A percentile compares a stretch with the other conserved stretches of the same genome.
Conservation (phyloP, 2,888 invertebrate species). For the Strigamia crassipes region DNA sequence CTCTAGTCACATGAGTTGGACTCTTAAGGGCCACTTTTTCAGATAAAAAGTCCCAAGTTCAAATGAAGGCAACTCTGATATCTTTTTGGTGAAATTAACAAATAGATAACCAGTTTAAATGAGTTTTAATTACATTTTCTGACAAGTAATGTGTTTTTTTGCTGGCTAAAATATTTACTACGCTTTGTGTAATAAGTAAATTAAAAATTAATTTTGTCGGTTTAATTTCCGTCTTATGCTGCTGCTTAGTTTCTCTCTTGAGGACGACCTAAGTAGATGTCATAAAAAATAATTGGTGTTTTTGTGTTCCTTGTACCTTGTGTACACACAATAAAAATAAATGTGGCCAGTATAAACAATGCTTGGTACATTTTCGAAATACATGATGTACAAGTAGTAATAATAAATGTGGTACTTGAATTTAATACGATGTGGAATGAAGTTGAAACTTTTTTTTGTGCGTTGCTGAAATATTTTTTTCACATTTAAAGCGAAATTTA, state of each 20-base stretch:
- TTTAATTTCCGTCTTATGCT: background rate
- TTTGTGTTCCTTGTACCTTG: background rate
- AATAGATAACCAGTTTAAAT: background rate
- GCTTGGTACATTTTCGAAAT: background rate
- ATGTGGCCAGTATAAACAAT: background rate
- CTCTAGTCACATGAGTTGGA: slow-evolving; percentile 22
- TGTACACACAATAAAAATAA: background rate
- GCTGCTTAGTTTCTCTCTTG: background rate
- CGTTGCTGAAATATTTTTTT: too few relatives aligned
- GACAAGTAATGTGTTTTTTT: background rate
- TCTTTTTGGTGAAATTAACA: background rate
- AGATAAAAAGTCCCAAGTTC: slow-evolving; percentile 33
- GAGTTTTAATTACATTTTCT: background rate
- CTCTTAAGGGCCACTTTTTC: slow-evolving; percentile 32
- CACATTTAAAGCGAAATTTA: too few relatives aligned
- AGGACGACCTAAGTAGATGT: background rate
- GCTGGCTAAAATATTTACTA: background rate
- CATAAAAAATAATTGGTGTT: background rate
- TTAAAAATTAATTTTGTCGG: background rate
- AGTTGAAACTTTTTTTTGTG: too few relatives aligned
- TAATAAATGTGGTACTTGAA: too few relatives aligned
- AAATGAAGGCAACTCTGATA: background rate
- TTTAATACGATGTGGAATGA: too few relatives aligned
- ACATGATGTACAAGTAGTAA: too few relatives aligned
- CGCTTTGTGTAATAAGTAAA: background rate